Evolutionary conservation across 2,797 vertebrate species (phyloP), one percentile per base, ranked within the genome.

Genomic region (Argentina silus): DNA sequence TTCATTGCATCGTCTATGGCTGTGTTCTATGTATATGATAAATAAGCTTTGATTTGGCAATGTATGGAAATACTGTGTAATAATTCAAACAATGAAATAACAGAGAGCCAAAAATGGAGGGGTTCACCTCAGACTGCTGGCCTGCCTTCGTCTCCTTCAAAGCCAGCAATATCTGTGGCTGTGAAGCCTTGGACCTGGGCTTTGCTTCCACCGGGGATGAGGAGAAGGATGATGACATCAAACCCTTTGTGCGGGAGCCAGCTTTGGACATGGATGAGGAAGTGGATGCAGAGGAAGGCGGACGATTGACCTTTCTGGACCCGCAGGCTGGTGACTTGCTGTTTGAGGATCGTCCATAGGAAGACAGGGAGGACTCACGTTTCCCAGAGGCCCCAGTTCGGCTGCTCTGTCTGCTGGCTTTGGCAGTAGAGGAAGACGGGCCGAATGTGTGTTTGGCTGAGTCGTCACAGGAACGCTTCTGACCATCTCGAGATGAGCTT

Each of bases 381-480:
- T 53, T 53, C 6, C 15, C 51, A 53, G 51, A 53, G 15, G 7
- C 51, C 15, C 51, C 51, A 2, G 51, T 4, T 53, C 51, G 6
- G 14, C 17, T 53, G 51, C 51, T n/a, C 14, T 53, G 51, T 14
- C 15, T 14, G 14, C 10, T 14, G 5, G 36, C 27, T 27, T 62
- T 62, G 27, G 14, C 21, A 21, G 56, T 21, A 10, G 61, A 66
- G 17, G 17, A 21, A 21, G 63, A 66, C 27, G 27, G 27, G 42
- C 70, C 70, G 19, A 15, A 0, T 5, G 48, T 56, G 69, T 27
- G 48, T 57, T 68, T 85, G 14, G 6, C 1, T 5, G 59, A 47
- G 43, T 79, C 80, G 5, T 68, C 43, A 1, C 72, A 27, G 8
- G 81, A 78, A 27, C 73, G 88, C 70, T 87, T 92, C 69, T 79